Base-by-base conservation (phyloP, 1,140 invertebrate species). In the Formica selysi region DNA sequence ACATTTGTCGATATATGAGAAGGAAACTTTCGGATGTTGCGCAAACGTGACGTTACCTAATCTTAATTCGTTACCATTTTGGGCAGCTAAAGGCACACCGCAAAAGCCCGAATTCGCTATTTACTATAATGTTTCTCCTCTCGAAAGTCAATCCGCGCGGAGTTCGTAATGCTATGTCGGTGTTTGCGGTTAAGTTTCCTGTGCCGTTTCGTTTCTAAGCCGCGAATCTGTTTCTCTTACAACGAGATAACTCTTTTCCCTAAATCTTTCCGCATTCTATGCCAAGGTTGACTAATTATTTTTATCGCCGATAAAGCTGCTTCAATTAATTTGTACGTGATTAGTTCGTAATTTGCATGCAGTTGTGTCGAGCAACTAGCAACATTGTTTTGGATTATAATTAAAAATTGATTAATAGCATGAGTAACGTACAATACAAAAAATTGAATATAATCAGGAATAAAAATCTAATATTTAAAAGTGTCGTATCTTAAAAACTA, bases 101-200 rank as follows among this genome's bases (percentile, higher is more conserved):
- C 81, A 67, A 85, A 67, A 54, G 59, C 71, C 78, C 29, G 73
- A 79, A 79, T 79, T 85, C 36, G 41, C 61, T 81, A 44, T 44
- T 51, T 73, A 26, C 67, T 81, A 61, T 44, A 81, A 59, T 67
- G 54, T n/a, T 54, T 57, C 41, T 29, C 44, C 59, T 57, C 41
- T 41, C n/a, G 44, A 79, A 64, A 85, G 73, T 85, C 73, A 85
- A 85, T 78, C 81, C 44, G 62, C 65, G 32, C 19, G 54, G 44
- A 85, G 71, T 85, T 67, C 59, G 57, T 85, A 85, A 85, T 79
- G 81, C 81, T 79, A 64, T 85, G 74, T 78, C 32, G 81, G 48
- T 85, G 81, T 85, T 85, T 64, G 81, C 44, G 81, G 81, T 85
- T 6, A 41, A 44, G 38, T 48, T 48, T 67, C 36, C 26, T 26